A percentile compares a stretch with the other conserved stretches of the same genome.
These are phyloP conservation scores for Nebria salina DNA, from an alignment of 2,888 invertebrate genomes.

Conservation along the genomic window DNA sequence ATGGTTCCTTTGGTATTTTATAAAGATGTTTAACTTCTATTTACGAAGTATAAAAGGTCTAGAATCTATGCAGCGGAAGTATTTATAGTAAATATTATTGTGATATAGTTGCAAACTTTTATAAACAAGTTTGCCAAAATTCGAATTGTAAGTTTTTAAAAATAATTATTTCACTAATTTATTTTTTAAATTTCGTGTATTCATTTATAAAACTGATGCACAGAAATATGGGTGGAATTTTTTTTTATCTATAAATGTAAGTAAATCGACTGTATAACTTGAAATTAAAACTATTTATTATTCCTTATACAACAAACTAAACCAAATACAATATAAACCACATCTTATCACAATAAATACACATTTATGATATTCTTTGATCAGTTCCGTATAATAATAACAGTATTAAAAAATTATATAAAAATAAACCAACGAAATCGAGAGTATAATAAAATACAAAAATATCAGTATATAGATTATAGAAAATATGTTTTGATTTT, in stretches of 20 bases:
- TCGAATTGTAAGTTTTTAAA: slow-evolving; percentile 27
- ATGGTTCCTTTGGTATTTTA: background rate
- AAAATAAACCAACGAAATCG: slow-evolving; percentile 5
- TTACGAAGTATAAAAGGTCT: background rate
- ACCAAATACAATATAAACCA: slow-evolving; percentile 36
- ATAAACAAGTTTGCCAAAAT: slow-evolving; percentile 34
- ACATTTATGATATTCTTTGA: background rate
- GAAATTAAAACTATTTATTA: slow-evolving; percentile 35
- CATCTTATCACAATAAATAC: slow-evolving; percentile 37
- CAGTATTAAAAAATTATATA: background rate
- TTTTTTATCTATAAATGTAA: slow-evolving; percentile 4
- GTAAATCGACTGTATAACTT: slow-evolving; percentile 12
- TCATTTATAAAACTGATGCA: slow-evolving; percentile 12
- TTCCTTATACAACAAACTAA: slow-evolving; percentile 29
- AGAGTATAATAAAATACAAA: background rate
- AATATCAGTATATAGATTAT: background rate
- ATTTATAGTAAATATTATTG: slow-evolving; percentile 40
- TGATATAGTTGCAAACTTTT: slow-evolving; percentile 41
- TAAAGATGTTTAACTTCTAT: background rate
- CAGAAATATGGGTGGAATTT: slow-evolving; percentile 19
- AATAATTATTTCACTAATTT: slow-evolving; percentile 13
- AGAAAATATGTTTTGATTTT: slow-evolving; percentile 3
- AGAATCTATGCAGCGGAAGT: slow-evolving; percentile 33
- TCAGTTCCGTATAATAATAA: background rate
- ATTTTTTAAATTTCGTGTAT: slow-evolving; percentile 18